Evolutionary conservation across 92 coral and sea anemone genomes (phyloP), one percentile per base, ranked within the genome.

Genomic region (Actinernus sp.): DNA sequence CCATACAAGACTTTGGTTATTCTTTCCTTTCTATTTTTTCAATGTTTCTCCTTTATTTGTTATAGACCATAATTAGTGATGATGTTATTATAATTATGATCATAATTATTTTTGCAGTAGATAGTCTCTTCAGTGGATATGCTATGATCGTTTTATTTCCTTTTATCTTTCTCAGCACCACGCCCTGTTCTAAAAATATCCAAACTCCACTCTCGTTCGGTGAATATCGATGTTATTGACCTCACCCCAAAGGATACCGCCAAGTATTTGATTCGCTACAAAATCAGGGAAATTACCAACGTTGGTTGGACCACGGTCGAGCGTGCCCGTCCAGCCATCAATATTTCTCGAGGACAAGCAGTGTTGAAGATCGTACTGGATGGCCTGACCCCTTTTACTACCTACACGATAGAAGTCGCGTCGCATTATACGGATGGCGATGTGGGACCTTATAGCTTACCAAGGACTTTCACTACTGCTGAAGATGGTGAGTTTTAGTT

Each of bases 401-500:
- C 51, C 10, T 90, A 90, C 61, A 16, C 66, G 22, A 71, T 72
- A 19, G 91, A 86, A 43, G 82, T 90, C n/a, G 86, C 93, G 21
- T 57, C 97, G 14, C 18, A 43, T 14, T 88, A 86, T 49, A 56
- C 52, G 27, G 84, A 90, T 19, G 80, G 55, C 3, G 93, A 86
- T 20, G 48, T 32, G 10, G 97, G 92, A 3, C 88, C 86, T 3
- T 86, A 83, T 34, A 90, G 97, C 51, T 34, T 65, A 2, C 80
- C 85, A 2, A 40, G 70, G 25, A 28, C 58, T 17, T 81, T 81
- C 50, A 60, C 45, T 0, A 90, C 97, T 3, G 38, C 43, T 21
- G 79, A 90, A 81, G 97, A 78, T 63, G 92, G 97, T 90, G 39
- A 63, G 85, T n/a, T n/a, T 33, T 16, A n/a, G n/a, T n/a, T n/a